Evolutionary conservation across 53 echinoderm and acorn worm species (phyloP).

Genomic region (Luidia sarsii): DNA sequence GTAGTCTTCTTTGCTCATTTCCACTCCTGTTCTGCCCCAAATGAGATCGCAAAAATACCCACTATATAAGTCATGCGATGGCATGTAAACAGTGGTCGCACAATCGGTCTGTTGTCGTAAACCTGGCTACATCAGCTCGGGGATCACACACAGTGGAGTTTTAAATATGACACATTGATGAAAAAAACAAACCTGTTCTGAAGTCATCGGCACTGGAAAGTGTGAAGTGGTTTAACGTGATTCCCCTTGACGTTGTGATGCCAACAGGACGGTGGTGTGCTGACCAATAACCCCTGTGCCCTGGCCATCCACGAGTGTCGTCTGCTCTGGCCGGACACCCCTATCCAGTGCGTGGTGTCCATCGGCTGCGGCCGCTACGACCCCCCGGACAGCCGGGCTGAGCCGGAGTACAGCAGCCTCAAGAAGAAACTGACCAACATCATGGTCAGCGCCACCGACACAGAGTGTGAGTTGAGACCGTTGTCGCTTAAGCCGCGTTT

Average conservation of each 20-base stretch:
- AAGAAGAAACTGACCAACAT: constrained; percentile 86
- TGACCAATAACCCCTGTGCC: constrained; percentile 95
- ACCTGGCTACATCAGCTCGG: no score
- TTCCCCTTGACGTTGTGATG: neutral
- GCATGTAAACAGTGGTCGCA: no score
- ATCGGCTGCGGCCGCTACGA: constrained; percentile 91
- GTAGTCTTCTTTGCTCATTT: no score
- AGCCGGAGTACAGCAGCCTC: constrained; percentile 82
- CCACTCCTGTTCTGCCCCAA: no score
- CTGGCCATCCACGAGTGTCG: constrained; percentile 90
- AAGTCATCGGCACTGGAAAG: no score
- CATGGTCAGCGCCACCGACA: constrained; percentile 95
- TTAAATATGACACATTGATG: neutral
- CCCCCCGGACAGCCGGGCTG: constrained; percentile 64
- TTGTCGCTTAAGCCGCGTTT: no score
- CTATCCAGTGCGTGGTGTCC: constrained; percentile 93
- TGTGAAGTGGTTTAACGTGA: neutral
- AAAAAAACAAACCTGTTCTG: neutral
- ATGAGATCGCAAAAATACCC: no score
- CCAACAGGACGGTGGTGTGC: constrained; percentile 87
- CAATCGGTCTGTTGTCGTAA: no score
- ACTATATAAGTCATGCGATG: no score
- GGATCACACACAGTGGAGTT: no score
- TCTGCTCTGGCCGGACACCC: constrained; percentile 88
- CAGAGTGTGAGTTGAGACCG: constrained; percentile 73